Percentiles rank a stretch among this genome's conserved stretches.
Evolutionary conservation across 1,140 invertebrate species (phyloP).

Genomic region (Drosophila bocki): DNA sequence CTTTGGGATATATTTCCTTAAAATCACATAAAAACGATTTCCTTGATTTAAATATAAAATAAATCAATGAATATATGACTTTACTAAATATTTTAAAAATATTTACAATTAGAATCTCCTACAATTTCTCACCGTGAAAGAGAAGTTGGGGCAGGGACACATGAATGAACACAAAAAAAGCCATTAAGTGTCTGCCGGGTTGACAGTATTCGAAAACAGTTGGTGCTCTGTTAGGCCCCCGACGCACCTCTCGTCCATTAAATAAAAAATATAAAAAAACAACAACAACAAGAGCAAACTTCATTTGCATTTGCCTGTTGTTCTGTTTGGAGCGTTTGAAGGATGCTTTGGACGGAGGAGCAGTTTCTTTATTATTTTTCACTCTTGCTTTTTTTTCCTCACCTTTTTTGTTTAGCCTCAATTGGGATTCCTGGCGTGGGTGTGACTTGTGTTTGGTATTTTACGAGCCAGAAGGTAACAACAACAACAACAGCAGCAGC

Average conservation of each 20-base stretch:
- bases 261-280: constrained; percentile 47
- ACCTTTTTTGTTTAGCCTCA: constrained; percentile 52
- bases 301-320: constrained; percentile 73
- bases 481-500: constrained; percentile 44
- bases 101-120: background rate
- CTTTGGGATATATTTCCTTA: background rate
- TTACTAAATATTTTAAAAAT: background rate
- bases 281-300: constrained; percentile 53
- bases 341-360: constrained; percentile 62
- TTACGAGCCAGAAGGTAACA: constrained; percentile 71
- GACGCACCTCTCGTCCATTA: constrained; percentile 6
- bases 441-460: constrained; percentile 70
- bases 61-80: fast-evolving
- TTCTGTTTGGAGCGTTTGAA: constrained; percentile 56
- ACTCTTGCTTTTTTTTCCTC: constrained; percentile 39
- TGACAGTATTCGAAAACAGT: constrained; percentile 78
- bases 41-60: background rate
- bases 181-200: constrained; percentile 78
- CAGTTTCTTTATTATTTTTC: constrained; percentile 51
- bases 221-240: constrained; percentile 42
- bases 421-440: constrained; percentile 69
- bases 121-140: constrained; percentile 1
- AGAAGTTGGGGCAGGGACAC: constrained; percentile 35
- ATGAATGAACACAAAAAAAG: constrained; percentile 57
- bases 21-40: background rate